These are phyloP conservation scores for Lepus americanus DNA, from an alignment of 2,113 vertebrate species.

Conservation along the genomic window DNA sequence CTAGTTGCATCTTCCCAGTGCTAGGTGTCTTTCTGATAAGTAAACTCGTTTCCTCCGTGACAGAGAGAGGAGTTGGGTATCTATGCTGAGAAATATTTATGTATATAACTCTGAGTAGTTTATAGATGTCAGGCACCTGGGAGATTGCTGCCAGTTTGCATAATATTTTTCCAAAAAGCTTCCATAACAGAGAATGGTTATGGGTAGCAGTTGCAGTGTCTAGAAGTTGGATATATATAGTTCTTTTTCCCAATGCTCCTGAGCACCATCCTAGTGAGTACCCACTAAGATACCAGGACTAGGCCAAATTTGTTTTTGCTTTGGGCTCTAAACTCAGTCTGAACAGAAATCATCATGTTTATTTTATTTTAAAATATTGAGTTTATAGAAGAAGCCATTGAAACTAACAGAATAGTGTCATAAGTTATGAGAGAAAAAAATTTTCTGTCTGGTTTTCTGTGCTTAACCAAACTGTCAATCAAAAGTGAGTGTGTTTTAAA, in stretches of 20 bases:
- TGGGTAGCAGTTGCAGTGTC: not conserved
- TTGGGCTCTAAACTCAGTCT: not conserved
- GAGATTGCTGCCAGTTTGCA: not conserved
- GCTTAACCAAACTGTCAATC: not conserved
- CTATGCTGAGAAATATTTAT: not conserved
- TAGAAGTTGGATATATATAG: not conserved
- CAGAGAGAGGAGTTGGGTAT: not conserved
- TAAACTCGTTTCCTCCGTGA: not conserved
- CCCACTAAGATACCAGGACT: not conserved
- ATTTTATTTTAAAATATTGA: not conserved
- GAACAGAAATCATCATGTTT: not conserved
- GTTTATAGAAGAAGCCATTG: not conserved
- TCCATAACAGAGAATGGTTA: not conserved
- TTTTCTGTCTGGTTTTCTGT: not conserved
- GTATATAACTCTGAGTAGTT: not conserved
- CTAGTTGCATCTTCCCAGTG: not conserved
- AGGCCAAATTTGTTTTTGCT: not conserved
- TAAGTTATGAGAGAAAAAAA: not conserved
- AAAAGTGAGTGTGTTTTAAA: not conserved
- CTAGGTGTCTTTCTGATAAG: not conserved
- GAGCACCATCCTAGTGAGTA: not conserved
- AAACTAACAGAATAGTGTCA: not conserved
- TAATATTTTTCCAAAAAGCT: not conserved
- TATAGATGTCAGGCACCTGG: not conserved
- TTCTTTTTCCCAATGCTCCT: not conserved